Conservation (phyloP, 2,797 vertebrate species). For the Anguilla megastoma region DNA sequence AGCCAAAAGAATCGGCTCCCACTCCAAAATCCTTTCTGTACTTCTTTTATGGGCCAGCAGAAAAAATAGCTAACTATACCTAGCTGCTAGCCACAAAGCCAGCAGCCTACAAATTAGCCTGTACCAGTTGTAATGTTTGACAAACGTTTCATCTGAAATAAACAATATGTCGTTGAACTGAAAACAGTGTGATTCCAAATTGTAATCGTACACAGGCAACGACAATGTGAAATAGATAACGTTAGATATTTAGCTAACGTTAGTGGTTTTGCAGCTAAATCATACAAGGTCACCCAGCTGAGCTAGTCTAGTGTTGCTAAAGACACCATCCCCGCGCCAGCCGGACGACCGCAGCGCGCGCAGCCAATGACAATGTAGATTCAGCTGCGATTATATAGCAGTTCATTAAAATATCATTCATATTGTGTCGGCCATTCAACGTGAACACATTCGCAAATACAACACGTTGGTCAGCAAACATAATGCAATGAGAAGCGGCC, state of each 20-base stretch:
- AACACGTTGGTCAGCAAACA: background rate
- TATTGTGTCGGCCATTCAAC: background rate
- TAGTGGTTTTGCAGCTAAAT: background rate
- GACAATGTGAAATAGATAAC: background rate
- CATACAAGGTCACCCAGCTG: conserved; percentile 42
- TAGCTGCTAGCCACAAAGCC: background rate
- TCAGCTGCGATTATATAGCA: background rate
- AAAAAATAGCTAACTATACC: too few species aligned
- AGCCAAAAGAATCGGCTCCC: too few species aligned
- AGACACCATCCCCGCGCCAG: background rate
- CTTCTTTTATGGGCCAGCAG: too few species aligned
- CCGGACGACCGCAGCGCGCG: background rate
- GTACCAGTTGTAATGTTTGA: background rate
- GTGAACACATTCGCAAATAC: background rate
- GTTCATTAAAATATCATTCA: background rate
- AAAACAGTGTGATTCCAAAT: background rate
- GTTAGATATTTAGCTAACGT: background rate
- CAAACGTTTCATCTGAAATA: background rate
- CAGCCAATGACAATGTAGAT: background rate
- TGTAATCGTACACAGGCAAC: background rate
- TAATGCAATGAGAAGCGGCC: conserved; percentile 37
- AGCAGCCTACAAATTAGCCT: background rate
- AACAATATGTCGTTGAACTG: background rate
- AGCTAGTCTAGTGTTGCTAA: conserved; percentile 27
- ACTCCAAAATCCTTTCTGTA: too few species aligned